A percentile compares a stretch with the other conserved stretches of the same genome.
Evolutionary conservation across 2,113 vertebrate genomes (phyloP).

Genomic region (Dromiciops gliroides): DNA sequence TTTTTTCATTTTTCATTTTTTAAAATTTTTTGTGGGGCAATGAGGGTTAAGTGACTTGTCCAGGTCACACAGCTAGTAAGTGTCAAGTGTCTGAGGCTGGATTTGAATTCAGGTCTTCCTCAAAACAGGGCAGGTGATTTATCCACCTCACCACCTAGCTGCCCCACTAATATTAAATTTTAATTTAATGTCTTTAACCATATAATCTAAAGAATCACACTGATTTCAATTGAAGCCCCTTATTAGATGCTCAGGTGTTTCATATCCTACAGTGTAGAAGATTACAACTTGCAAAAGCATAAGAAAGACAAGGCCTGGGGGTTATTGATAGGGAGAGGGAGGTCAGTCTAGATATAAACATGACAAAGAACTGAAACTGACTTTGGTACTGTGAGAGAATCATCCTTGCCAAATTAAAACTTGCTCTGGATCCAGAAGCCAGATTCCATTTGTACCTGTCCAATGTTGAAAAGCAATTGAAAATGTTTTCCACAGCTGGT

Average conservation of each 20-base stretch:
- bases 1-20: too few relatives aligned
- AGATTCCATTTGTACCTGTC: background rate
- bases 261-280: background rate
- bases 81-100: too few relatives aligned
- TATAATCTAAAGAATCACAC: background rate
- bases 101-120: too few relatives aligned
- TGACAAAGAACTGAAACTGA: conserved; percentile 6
- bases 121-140: too few relatives aligned
- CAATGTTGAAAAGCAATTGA: conserved; percentile 15
- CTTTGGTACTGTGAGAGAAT: background rate
- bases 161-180: background rate
- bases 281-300: background rate
- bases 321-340: background rate
- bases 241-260: background rate
- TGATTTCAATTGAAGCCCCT: background rate
- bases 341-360: background rate
- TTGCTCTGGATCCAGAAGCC: background rate
- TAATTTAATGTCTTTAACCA: background rate
- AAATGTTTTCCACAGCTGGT: background rate
- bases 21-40: too few relatives aligned
- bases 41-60: too few relatives aligned
- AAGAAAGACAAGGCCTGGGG: background rate
- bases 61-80: too few relatives aligned
- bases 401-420: background rate
- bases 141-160: too few relatives aligned